Conservation (phyloP, 2,888 invertebrate genomes). For the Allophyes oxyacanthae region DNA sequence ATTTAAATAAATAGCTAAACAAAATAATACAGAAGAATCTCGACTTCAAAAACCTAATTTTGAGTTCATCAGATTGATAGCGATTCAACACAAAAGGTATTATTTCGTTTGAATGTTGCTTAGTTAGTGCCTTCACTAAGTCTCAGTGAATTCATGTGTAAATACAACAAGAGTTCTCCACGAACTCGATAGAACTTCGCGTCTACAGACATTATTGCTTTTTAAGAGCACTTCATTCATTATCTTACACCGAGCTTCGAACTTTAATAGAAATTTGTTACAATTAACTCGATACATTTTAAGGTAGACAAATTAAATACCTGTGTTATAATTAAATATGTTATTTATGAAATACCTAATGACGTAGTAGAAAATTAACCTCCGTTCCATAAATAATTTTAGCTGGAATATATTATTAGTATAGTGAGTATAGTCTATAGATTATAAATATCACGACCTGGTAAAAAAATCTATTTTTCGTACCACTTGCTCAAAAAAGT, state of each 20-base stretch:
- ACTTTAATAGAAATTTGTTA: constrained; percentile 50
- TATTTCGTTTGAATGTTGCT: constrained; percentile 59
- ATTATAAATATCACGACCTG: no score
- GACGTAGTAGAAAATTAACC: no score
- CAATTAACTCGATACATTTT: constrained; percentile 25
- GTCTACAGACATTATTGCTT: constrained; percentile 67
- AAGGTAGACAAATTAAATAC: constrained; percentile 11
- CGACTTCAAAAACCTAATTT: constrained; percentile 40
- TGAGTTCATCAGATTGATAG: constrained; percentile 59
- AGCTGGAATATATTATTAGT: no score
- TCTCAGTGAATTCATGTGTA: constrained; percentile 67
- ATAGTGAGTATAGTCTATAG: no score
- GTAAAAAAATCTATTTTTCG: no score
- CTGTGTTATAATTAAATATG: constrained; percentile 1
- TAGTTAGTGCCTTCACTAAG: constrained; percentile 57
- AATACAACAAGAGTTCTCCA: constrained; percentile 63
- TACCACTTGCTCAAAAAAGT: no score
- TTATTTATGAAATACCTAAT: no score
- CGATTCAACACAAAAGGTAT: constrained; percentile 57
- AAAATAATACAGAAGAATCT: constrained; percentile 29
- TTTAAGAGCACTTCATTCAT: constrained; percentile 67
- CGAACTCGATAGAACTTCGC: constrained; percentile 63
- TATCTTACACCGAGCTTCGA: constrained; percentile 57
- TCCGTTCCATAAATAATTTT: no score
- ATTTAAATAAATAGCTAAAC: constrained; percentile 11